Conservation (phyloP, 1,140 invertebrate genomes). For the Hycleus phaleratus region DNA sequence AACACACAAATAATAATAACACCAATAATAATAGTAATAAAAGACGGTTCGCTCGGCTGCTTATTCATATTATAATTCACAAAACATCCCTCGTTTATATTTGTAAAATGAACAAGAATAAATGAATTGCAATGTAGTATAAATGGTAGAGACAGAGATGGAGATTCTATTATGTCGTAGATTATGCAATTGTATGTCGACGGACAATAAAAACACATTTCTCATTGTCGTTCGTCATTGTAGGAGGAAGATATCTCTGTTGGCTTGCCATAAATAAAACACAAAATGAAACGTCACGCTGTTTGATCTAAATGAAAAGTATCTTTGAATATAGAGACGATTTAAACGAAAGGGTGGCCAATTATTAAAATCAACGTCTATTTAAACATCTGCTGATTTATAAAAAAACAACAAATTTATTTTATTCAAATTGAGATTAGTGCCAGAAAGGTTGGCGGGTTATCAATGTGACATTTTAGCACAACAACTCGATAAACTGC, state of each 20-base stretch:
- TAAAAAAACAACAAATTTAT: too few species aligned
- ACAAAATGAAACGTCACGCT: slow-evolving; percentile 13
- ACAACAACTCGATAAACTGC: too few species aligned
- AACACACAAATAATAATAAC: too few species aligned
- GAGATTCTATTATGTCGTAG: slow-evolving; percentile 29
- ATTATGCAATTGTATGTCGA: slow-evolving; percentile 34
- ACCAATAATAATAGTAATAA: too few species aligned
- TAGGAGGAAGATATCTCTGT: slow-evolving; percentile 32
- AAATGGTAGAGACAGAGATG: slow-evolving; percentile 28
- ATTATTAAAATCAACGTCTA: too few species aligned
- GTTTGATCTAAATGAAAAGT: too few species aligned
- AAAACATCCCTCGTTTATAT: slow-evolving; percentile 5
- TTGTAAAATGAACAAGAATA: slow-evolving; percentile 16
- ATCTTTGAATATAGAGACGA: too few species aligned
- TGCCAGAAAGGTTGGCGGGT: too few species aligned
- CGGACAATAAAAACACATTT: slow-evolving; percentile 30
- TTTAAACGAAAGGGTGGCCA: too few species aligned
- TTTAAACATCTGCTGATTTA: too few species aligned
- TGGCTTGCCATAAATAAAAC: slow-evolving; percentile 27
- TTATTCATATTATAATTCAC: slow-evolving; percentile 21
- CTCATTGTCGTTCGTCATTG: slow-evolving; percentile 29
- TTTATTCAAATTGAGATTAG: too few species aligned
- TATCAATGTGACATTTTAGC: too few species aligned
- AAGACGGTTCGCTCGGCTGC: neutral
- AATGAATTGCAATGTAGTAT: slow-evolving; percentile 17